A percentile compares a stretch with the other conserved stretches of the same genome.
These are phyloP conservation scores for Holcopasites calliopsidis DNA, from an alignment of 1,140 invertebrate species.

Conservation along the genomic window DNA sequence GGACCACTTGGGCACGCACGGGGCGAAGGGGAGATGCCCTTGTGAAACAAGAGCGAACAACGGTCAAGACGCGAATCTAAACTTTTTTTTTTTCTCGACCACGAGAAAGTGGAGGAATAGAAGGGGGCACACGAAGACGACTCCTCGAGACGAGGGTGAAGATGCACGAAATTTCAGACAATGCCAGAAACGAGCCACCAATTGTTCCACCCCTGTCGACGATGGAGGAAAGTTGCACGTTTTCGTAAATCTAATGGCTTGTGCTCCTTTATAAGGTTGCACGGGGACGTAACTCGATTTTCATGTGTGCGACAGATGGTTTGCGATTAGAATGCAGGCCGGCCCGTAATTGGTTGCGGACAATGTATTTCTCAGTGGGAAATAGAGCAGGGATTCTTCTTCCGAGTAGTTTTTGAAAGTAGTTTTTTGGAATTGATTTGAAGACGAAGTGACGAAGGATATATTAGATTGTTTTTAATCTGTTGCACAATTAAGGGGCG, in stretches of 20 bases:
- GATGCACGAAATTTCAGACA: slow-evolving; percentile 35
- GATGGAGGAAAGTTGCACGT: too few relatives aligned
- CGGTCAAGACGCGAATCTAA: slow-evolving; percentile 75
- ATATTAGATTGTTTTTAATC: too few relatives aligned
- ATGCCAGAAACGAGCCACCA: slow-evolving; percentile 17
- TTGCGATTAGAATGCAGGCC: slow-evolving; percentile 3
- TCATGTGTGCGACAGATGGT: slow-evolving; percentile 29
- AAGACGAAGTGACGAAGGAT: too few relatives aligned
- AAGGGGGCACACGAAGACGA: slow-evolving; percentile 21
- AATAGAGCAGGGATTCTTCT: background rate
- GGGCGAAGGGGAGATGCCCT: slow-evolving; percentile 71
- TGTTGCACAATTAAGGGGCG: too few relatives aligned
- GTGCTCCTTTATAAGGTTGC: background rate
- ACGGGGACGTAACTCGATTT: slow-evolving; percentile 25
- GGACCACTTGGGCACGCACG: slow-evolving; percentile 80
- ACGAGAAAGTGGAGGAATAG: slow-evolving; percentile 25
- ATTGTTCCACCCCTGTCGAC: too few relatives aligned
- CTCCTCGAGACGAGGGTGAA: slow-evolving; percentile 49
- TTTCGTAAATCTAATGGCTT: background rate
- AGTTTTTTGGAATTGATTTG: too few relatives aligned
- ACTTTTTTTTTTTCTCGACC: slow-evolving; percentile 53
- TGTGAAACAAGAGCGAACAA: slow-evolving; percentile 72
- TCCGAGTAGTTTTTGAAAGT: too few relatives aligned
- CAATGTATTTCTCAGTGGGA: background rate
- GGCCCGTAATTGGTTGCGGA: background rate